Percentiles rank a stretch among this genome's conserved stretches.
Evolutionary conservation across 2,888 invertebrate species (phyloP).

Genomic region (Calameuta idolon): DNA sequence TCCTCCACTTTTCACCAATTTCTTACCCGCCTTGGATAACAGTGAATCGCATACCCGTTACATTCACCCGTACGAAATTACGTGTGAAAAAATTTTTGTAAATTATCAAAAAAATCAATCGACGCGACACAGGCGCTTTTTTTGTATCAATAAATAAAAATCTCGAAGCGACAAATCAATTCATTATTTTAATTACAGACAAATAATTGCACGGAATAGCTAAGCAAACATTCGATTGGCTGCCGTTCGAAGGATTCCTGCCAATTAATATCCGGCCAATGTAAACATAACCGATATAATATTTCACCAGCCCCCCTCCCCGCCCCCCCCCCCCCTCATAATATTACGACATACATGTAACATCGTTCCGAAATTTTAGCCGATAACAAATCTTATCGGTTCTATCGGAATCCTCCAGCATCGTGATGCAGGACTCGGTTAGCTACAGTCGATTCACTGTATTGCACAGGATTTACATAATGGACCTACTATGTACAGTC

Average conservation of each 20-base stretch:
- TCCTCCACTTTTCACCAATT: background rate
- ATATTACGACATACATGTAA: background rate
- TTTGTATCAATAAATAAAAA: background rate
- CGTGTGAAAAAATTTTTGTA: background rate
- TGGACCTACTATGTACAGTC: background rate
- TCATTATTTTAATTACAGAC: background rate
- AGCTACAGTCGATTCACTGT: background rate
- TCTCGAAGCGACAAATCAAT: background rate
- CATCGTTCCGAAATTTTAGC: background rate
- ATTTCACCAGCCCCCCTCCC: background rate
- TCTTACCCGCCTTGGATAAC: background rate
- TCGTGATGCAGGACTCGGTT: background rate
- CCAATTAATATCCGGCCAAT: background rate
- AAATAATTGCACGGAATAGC: background rate
- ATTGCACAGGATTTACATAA: background rate
- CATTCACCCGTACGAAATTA: no score
- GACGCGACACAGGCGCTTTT: background rate
- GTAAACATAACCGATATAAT: background rate
- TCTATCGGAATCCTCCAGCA: background rate
- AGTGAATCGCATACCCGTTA: no score
- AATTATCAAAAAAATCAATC: no score
- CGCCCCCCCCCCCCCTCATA: background rate
- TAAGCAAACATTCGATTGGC: background rate
- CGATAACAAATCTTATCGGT: background rate
- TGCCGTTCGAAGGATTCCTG: background rate